A percentile compares a stretch with the other conserved stretches of the same genome.
These are phyloP conservation scores for Macquaria australasica DNA, from an alignment of 2,113 vertebrate genomes.

Conservation along the genomic window DNA sequence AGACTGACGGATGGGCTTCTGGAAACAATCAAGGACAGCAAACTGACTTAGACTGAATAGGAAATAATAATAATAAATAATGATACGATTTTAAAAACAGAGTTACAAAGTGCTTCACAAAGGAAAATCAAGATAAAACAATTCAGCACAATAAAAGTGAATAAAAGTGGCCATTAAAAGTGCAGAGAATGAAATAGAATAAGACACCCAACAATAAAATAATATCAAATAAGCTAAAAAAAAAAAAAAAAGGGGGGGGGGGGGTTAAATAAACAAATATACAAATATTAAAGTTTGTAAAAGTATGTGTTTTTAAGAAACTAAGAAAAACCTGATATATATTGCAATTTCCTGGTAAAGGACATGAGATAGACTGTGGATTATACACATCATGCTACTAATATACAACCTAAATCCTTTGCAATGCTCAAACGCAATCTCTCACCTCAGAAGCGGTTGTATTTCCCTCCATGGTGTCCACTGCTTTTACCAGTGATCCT, in stretches of 20 bases:
- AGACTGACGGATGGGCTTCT: conserved; percentile 50
- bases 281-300: no score
- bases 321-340: neutral
- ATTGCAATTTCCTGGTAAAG: neutral
- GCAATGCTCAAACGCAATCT: neutral
- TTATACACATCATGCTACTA: neutral
- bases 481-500: neutral
- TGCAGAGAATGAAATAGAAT: neutral
- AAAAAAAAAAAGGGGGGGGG: no score
- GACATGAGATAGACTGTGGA: neutral
- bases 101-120: no score
- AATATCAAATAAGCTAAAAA: no score
- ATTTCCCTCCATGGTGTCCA: conserved; percentile 4
- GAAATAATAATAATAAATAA: neutral
- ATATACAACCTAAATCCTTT: neutral
- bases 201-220: no score
- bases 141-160: neutral
- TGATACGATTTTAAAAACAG: neutral
- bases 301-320: no score
- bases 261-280: neutral
- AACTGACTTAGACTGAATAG: neutral
- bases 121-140: neutral
- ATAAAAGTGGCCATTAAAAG: neutral
- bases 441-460: conserved; percentile 24
- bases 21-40: neutral